Conservation (phyloP, 1,140 invertebrate genomes). For the Drosophila nigrodunni region DNA sequence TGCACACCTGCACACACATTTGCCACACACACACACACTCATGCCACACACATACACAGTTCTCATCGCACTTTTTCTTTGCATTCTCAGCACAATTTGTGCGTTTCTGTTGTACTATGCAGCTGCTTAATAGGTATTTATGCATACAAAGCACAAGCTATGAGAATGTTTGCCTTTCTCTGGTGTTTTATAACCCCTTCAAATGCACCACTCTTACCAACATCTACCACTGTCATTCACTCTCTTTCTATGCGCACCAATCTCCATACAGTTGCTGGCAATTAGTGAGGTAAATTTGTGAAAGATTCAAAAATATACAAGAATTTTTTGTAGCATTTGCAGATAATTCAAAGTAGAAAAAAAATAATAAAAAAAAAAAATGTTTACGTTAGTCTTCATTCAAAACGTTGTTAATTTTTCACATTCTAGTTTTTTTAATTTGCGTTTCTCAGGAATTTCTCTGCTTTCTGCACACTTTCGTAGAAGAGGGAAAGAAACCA, state of each 20-base stretch:
- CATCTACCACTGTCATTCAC: no score
- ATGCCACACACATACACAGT: conserved; percentile 11
- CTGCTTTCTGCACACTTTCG: neutral
- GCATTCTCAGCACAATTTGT: conserved; percentile 22
- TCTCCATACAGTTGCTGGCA: conserved; percentile 6
- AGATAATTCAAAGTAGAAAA: neutral
- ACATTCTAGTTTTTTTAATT: neutral
- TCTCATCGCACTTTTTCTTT: conserved; percentile 42
- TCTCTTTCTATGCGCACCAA: neutral
- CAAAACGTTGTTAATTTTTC: conserved; percentile 13
- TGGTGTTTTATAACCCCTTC: neutral
- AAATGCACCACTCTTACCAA: neutral
- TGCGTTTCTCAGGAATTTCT: neutral
- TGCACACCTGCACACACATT: conserved; percentile 12
- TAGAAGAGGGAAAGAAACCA: neutral
- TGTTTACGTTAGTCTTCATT: neutral
- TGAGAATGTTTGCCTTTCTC: neutral
- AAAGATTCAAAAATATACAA: conserved; percentile 18
- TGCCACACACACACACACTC: conserved; percentile 1
- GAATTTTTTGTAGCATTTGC: neutral
- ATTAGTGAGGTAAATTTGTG: conserved; percentile 8
- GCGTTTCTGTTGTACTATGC: conserved; percentile 15
- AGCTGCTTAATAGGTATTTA: conserved; percentile 38
- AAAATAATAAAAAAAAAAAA: neutral
- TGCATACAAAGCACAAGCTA: conserved; percentile 16